A percentile compares a stretch with the other conserved stretches of the same genome.
phyloP scores from a whole-genome alignment of 2,888 invertebrate genomes.

The Leptothorax acervorum region DNA sequence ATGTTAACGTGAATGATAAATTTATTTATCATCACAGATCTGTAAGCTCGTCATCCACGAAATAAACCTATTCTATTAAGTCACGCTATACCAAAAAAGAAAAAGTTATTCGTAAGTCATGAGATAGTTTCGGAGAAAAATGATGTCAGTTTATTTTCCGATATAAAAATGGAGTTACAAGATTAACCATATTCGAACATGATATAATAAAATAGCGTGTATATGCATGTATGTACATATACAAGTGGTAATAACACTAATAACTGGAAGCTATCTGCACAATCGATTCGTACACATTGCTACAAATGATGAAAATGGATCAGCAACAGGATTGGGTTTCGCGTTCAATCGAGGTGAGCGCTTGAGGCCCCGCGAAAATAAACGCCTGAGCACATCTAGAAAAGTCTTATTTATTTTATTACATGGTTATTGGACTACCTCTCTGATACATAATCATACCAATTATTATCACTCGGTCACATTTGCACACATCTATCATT shows the following conservation, averaged over 20 bases:
- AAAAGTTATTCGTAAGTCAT: not conserved
- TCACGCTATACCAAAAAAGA: slow-evolving; percentile 15
- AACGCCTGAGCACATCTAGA: slow-evolving; percentile 78
- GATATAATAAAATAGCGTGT: slow-evolving; percentile 35
- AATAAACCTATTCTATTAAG: not conserved
- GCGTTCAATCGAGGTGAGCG: slow-evolving; percentile 8
- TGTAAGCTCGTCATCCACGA: not conserved
- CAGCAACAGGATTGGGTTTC: slow-evolving; percentile 25
- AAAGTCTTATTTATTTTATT: slow-evolving; percentile 83
- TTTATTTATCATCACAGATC: not conserved
- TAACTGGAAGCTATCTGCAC: slow-evolving; percentile 30
- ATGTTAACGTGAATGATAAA: not conserved
- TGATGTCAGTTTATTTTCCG: slow-evolving; percentile 41
- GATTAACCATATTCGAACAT: slow-evolving; percentile 24
- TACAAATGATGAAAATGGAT: slow-evolving; percentile 14
- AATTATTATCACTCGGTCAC: slow-evolving; percentile 81
- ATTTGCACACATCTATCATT: slow-evolving; percentile 74
- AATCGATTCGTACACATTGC: slow-evolving; percentile 12
- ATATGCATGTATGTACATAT: slow-evolving; percentile 31
- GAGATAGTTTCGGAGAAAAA: slow-evolving; percentile 15
- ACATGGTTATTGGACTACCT: slow-evolving; percentile 80
- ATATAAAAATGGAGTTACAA: slow-evolving; percentile 45
- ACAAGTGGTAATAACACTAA: slow-evolving; percentile 15
- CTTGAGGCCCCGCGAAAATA: slow-evolving; percentile 57
- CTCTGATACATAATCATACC: slow-evolving; percentile 79